phyloP scores from a whole-genome alignment of 2,888 invertebrate species.

The Pyrrhia umbra region DNA sequence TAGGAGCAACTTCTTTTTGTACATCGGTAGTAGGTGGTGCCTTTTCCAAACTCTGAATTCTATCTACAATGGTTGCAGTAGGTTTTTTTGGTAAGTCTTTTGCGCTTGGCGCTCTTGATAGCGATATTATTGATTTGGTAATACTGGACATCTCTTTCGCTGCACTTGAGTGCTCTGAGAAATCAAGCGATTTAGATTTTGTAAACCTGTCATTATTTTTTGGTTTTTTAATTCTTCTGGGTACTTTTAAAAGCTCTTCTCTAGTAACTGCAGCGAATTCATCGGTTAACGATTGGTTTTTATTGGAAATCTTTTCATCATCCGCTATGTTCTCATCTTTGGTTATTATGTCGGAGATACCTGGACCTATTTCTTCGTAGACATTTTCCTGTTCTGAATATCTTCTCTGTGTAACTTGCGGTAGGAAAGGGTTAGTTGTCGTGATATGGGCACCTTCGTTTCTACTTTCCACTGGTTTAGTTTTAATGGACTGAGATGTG shows the following conservation, averaged over 20 bases:
- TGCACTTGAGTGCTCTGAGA: constrained; percentile 29
- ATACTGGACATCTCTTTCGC: constrained; percentile 75
- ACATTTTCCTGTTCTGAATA: constrained; percentile 80
- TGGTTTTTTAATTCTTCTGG: constrained; percentile 81
- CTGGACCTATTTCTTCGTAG: constrained; percentile 85
- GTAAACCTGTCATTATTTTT: constrained; percentile 68
- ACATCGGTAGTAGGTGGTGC: constrained; percentile 61
- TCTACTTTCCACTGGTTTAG: constrained; percentile 57
- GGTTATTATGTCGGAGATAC: constrained; percentile 52
- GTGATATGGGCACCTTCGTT: constrained; percentile 52
- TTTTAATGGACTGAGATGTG: constrained; percentile 56
- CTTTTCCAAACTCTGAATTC: constrained; percentile 75
- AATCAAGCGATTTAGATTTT: constrained; percentile 53
- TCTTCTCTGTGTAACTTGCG: constrained; percentile 60
- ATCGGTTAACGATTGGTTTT: constrained; percentile 66
- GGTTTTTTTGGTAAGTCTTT: constrained; percentile 73
- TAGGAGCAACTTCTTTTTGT: constrained; percentile 62
- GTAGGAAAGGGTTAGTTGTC: constrained; percentile 66
- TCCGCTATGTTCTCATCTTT: constrained; percentile 81
- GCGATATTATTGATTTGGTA: constrained; percentile 81
- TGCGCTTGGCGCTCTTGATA: constrained; percentile 83
- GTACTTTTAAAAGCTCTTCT: constrained; percentile 84
- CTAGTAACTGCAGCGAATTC: constrained; percentile 76
- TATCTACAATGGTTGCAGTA: constrained; percentile 68
- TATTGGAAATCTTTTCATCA: constrained; percentile 82